A percentile compares a stretch with the other conserved stretches of the same genome.
These are phyloP conservation scores for Unio pictorum DNA, from an alignment of 2,888 invertebrate species.

Conservation along the genomic window DNA sequence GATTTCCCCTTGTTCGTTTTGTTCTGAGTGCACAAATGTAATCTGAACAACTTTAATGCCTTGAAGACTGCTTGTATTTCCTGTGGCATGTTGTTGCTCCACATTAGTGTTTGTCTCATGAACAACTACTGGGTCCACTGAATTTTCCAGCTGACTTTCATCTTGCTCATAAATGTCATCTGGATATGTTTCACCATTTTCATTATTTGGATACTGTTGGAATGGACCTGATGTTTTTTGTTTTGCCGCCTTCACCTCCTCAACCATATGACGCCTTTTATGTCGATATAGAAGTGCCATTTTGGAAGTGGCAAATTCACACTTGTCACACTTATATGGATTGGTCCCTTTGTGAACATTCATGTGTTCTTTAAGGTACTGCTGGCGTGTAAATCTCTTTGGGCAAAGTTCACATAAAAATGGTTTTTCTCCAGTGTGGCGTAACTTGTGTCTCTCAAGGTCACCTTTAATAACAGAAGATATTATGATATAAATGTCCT, in stretches of 20 bases:
- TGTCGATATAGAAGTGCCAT: conserved; percentile 64
- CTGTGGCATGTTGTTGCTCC: no score
- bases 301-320: conserved; percentile 63
- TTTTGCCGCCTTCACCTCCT: conserved; percentile 11
- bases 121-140: no score
- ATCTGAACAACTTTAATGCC: no score
- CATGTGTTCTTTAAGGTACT: conserved; percentile 71
- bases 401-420: conserved; percentile 69
- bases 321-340: conserved; percentile 69
- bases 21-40: no score
- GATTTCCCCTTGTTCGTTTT: no score
- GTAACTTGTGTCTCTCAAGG: conserved; percentile 66
- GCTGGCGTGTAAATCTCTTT: conserved; percentile 70
- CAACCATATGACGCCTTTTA: conserved; percentile 48
- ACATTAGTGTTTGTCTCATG: no score
- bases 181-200: no score
- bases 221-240: no score
- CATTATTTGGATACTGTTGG: no score
- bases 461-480: conserved; percentile 58
- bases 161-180: no score
- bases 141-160: no score
- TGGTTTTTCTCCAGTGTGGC: conserved; percentile 70
- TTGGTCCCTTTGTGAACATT: conserved; percentile 69
- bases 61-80: no score
- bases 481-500: background rate